Conservation (phyloP, 2,888 invertebrate species). For the Ennomos quercinarius region DNA sequence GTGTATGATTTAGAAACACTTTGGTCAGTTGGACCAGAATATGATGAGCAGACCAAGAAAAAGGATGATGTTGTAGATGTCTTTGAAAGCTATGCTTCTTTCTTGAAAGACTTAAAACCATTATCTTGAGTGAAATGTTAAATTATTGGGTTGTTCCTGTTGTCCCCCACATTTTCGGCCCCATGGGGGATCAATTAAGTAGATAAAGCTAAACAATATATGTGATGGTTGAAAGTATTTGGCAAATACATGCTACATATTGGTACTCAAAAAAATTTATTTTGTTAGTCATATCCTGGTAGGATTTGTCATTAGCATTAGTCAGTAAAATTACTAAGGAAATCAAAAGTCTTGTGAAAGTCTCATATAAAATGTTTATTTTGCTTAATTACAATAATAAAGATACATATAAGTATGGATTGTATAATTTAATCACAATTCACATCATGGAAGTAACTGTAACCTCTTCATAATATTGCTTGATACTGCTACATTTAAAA, state of each 20-base stretch:
- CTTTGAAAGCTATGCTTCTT: constrained; percentile 88
- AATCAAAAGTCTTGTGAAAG: constrained; percentile 63
- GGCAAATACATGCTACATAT: no score
- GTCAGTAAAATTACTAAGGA: background rate
- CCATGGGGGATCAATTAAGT: no score
- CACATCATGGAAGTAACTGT: constrained; percentile 45
- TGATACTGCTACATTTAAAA: constrained; percentile 23
- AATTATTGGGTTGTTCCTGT: no score
- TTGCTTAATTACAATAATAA: constrained; percentile 78
- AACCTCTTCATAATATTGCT: constrained; percentile 34
- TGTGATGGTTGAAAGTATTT: no score
- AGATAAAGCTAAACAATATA: no score
- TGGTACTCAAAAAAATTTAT: constrained; percentile 4
- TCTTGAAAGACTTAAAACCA: constrained; percentile 87
- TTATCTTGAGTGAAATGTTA: constrained; percentile 56
- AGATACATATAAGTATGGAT: constrained; percentile 77
- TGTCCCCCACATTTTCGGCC: no score
- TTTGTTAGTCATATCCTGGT: background rate
- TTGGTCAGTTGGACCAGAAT: constrained; percentile 94
- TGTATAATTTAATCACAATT: constrained; percentile 73
- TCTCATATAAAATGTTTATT: constrained; percentile 86
- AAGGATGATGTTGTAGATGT: constrained; percentile 87
- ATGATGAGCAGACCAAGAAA: constrained; percentile 89
- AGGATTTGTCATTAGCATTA: background rate
- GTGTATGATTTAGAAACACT: constrained; percentile 95